Conservation (phyloP, 2,888 invertebrate genomes). For the Eustalomyia histrio region DNA sequence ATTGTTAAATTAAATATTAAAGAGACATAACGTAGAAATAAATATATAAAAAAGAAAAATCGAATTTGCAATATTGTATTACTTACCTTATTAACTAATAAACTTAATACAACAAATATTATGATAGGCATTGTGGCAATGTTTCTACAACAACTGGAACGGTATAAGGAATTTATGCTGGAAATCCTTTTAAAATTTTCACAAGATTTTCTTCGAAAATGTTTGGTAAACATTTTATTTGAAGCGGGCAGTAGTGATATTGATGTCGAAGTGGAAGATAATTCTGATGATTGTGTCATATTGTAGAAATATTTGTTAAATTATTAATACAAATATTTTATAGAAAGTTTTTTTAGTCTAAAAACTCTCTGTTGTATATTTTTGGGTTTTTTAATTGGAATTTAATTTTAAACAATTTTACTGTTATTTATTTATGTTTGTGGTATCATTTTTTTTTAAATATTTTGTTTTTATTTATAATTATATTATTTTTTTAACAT, state of each 20-base stretch:
- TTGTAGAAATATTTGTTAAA: not conserved
- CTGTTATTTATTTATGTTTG: not conserved
- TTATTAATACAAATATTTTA: conserved; percentile 74
- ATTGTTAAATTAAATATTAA: too few relatives aligned
- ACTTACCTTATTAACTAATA: conserved; percentile 77
- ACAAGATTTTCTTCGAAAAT: conserved; percentile 78
- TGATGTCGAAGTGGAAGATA: not conserved
- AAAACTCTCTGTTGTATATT: conserved; percentile 1
- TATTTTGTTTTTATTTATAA: not conserved
- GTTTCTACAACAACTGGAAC: conserved; percentile 41
- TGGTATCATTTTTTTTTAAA: not conserved
- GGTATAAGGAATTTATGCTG: conserved; percentile 40
- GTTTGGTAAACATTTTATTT: conserved; percentile 79
- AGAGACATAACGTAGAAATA: too few relatives aligned
- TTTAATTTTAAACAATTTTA: not conserved
- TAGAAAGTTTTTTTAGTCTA: conserved; percentile 71
- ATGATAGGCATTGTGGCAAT: conserved; percentile 57
- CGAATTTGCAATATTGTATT: not conserved
- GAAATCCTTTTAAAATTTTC: conserved; percentile 47
- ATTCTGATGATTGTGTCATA: conserved; percentile 25
- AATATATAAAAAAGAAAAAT: not conserved
- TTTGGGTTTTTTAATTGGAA: not conserved
- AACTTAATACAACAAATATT: conserved; percentile 76
- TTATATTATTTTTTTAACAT: not conserved
- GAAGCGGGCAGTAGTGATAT: conserved; percentile 65